phyloP scores from a whole-genome alignment of 2,797 vertebrate species.

The Neosilurus hyrtlii region DNA sequence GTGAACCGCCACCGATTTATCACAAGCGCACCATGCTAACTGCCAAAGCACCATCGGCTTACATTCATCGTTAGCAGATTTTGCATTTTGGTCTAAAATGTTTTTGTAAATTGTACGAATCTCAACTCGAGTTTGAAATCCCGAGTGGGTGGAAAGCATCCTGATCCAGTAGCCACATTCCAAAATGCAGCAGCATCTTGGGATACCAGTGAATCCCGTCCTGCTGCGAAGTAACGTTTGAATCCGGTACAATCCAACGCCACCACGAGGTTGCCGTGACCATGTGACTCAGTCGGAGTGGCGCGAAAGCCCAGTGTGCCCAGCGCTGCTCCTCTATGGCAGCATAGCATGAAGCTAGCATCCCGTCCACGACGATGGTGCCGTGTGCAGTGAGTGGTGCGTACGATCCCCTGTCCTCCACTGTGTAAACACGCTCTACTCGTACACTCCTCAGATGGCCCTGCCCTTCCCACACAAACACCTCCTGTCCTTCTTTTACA shows the following conservation, averaged over 20 bases:
- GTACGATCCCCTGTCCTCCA: conserved; percentile 74
- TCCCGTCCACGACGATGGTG: conserved; percentile 81
- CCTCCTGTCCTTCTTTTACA: conserved; percentile 73
- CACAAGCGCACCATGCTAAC: neutral
- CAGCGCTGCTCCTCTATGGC: conserved; percentile 80
- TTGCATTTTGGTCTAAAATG: conserved; percentile 7
- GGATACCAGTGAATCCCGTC: conserved; percentile 86
- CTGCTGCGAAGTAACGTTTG: conserved; percentile 46
- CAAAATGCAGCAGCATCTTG: conserved; percentile 76
- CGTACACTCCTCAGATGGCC: conserved; percentile 66
- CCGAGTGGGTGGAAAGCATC: conserved; percentile 80
- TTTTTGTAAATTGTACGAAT: conserved; percentile 4
- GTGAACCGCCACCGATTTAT: neutral
- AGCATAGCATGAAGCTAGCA: conserved; percentile 85
- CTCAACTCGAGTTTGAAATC: conserved; percentile 76
- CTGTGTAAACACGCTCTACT: conserved; percentile 74
- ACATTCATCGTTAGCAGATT: neutral
- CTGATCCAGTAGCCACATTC: conserved; percentile 80
- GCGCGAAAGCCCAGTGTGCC: conserved; percentile 83
- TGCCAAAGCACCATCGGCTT: neutral
- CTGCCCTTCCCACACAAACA: conserved; percentile 72
- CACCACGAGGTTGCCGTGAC: conserved; percentile 59
- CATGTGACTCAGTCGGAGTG: conserved; percentile 74
- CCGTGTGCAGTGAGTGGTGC: conserved; percentile 83
- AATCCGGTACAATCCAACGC: conserved; percentile 53